Evolutionary conservation across 2,888 invertebrate species (phyloP).

Genomic region (Pimpla rufipes): DNA sequence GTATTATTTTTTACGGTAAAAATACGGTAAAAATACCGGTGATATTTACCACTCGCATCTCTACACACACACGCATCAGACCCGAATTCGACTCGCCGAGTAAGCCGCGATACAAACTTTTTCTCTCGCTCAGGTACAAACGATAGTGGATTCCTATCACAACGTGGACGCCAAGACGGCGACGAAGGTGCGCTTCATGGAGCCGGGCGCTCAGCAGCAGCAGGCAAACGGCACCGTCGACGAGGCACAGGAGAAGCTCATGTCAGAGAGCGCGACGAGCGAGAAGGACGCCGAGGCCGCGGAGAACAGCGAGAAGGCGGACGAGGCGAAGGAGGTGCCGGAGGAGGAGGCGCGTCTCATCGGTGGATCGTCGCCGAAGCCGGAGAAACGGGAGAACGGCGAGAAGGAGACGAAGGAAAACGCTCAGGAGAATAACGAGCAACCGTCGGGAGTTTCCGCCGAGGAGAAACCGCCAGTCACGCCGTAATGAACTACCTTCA

Average conservation of each 20-base stretch:
- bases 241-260: constrained; percentile 79
- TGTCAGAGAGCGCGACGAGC: constrained; percentile 74
- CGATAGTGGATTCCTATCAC: constrained; percentile 96
- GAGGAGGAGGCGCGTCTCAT: constrained; percentile 81
- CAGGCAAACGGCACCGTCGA: constrained; percentile 81
- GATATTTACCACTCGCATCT: too few species aligned
- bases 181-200: constrained; percentile 95
- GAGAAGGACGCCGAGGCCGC: constrained; percentile 71
- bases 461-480: constrained; percentile 87
- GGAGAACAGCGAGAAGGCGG: constrained; percentile 81
- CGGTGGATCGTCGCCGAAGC: constrained; percentile 79
- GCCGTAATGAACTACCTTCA: constrained; percentile 87
- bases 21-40: too few species aligned
- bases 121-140: constrained; percentile 91
- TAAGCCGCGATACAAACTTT: constrained; percentile 16
- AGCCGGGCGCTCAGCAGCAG: constrained; percentile 86
- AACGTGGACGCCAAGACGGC: constrained; percentile 91
- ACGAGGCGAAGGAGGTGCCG: constrained; percentile 78
- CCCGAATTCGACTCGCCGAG: not conserved
- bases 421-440: constrained; percentile 84
- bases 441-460: constrained; percentile 86
- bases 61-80: constrained; percentile 28
- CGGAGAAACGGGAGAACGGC: constrained; percentile 79
- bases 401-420: constrained; percentile 82
- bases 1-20: too few species aligned